Conservation (phyloP, 2,797 vertebrate genomes). For the Echeneis naucrates region DNA sequence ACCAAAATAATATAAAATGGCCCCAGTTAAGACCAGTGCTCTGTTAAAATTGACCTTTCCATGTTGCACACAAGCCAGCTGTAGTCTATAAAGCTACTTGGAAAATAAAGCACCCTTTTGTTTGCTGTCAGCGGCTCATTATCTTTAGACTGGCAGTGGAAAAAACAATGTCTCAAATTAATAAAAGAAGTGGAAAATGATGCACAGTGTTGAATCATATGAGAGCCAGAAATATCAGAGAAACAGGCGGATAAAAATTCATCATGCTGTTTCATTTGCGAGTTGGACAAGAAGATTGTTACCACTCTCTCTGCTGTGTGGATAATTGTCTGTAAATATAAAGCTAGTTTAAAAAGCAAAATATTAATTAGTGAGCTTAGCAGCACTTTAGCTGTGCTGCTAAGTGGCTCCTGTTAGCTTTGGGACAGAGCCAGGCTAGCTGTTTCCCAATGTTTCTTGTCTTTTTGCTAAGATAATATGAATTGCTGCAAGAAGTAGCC, state of each 20-base stretch:
- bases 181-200: background rate
- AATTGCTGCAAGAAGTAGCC: background rate
- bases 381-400: background rate
- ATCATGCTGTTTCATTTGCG: background rate
- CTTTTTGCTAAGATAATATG: background rate
- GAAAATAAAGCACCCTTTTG: slow-evolving; percentile 6
- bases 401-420: background rate
- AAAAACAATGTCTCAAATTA: slow-evolving; percentile 5
- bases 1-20: background rate
- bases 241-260: background rate
- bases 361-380: background rate
- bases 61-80: background rate
- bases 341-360: background rate
- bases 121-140: slow-evolving; percentile 17
- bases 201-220: background rate
- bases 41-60: background rate
- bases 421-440: background rate
- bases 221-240: background rate
- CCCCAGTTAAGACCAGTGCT: background rate
- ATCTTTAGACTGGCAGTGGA: background rate
- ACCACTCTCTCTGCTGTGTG: background rate
- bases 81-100: background rate
- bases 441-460: background rate
- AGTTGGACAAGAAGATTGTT: background rate
- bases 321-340: too few species aligned